phyloP scores from a whole-genome alignment of 2,888 invertebrate genomes.

The Drosophila prolongata region DNA sequence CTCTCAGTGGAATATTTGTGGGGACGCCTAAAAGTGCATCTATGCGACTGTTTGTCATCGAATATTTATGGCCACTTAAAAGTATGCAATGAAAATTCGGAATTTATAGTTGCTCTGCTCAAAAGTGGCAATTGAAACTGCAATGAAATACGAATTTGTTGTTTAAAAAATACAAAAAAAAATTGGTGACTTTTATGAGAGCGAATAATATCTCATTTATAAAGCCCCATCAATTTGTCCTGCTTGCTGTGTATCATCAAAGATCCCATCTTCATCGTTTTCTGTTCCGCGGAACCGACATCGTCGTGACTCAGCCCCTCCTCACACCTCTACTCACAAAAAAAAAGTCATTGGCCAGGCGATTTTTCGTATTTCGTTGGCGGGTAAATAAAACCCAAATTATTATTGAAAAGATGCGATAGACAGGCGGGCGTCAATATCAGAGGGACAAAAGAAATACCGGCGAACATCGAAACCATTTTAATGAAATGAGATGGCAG shows the following conservation, averaged over 20 bases:
- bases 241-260: slow-evolving; percentile 6
- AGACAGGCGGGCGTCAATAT: slow-evolving; percentile 67
- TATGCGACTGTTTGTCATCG: slow-evolving; percentile 24
- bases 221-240: slow-evolving; percentile 20
- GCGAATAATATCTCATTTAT: slow-evolving; percentile 35
- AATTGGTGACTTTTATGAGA: slow-evolving; percentile 3
- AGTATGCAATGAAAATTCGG: slow-evolving; percentile 51
- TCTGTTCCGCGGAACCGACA: slow-evolving; percentile 11
- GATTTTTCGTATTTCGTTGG: slow-evolving; percentile 28
- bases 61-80: slow-evolving; percentile 60
- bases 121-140: slow-evolving; percentile 28
- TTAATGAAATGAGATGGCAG: slow-evolving; percentile 52
- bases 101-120: slow-evolving; percentile 34
- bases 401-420: slow-evolving; percentile 34
- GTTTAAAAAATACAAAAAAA: background rate
- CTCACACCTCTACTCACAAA: slow-evolving; percentile 3
- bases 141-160: slow-evolving; percentile 19
- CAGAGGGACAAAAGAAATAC: slow-evolving; percentile 40
- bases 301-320: slow-evolving; percentile 32
- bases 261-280: slow-evolving; percentile 29
- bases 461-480: slow-evolving; percentile 40
- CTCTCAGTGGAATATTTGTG: slow-evolving; percentile 25
- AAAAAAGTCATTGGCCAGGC: slow-evolving; percentile 41
- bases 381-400: slow-evolving; percentile 35
- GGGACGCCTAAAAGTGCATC: slow-evolving; percentile 48